phyloP scores from a whole-genome alignment of 2,797 vertebrate genomes.

The Anguilla anguilla region DNA sequence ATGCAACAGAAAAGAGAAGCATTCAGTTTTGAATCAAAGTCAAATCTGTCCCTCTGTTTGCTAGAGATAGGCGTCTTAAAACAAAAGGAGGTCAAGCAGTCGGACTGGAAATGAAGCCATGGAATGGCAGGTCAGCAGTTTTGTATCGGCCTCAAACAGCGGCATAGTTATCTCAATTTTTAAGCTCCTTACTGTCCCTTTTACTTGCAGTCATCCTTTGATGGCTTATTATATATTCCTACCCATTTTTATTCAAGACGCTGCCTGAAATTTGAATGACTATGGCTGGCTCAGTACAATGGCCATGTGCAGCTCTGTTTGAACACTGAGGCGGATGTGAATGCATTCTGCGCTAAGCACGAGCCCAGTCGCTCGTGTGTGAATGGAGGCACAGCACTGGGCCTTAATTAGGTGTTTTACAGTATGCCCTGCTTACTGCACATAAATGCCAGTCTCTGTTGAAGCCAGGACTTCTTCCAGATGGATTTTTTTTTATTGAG shows the following conservation, averaged over 20 bases:
- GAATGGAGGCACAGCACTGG: conserved; percentile 21
- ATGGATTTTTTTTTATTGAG: not conserved
- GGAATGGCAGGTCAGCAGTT: conserved; percentile 38
- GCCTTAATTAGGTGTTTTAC: not conserved
- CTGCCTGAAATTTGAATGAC: conserved; percentile 30
- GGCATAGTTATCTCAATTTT: conserved; percentile 28
- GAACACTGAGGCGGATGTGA: not conserved
- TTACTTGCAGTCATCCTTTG: conserved; percentile 17
- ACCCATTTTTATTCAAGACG: conserved; percentile 13
- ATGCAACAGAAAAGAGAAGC: not conserved
- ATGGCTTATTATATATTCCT: conserved; percentile 33
- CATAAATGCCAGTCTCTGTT: not conserved
- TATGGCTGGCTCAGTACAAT: conserved; percentile 25
- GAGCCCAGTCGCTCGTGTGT: conserved; percentile 26
- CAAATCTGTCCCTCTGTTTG: conserved; percentile 8
- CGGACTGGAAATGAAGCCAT: conserved; percentile 25
- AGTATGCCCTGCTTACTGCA: not conserved
- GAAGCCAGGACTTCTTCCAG: not conserved
- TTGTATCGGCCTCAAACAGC: conserved; percentile 26
- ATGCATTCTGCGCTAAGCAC: conserved; percentile 17
- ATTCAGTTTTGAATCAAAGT: not conserved
- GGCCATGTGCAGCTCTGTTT: conserved; percentile 23
- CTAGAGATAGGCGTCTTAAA: conserved; percentile 25
- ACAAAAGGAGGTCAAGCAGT: conserved; percentile 34
- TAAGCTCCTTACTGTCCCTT: conserved; percentile 35